Percentiles rank a stretch among this genome's conserved stretches.
Conservation (phyloP, 2,888 invertebrate genomes). For the Dione vanillae region DNA sequence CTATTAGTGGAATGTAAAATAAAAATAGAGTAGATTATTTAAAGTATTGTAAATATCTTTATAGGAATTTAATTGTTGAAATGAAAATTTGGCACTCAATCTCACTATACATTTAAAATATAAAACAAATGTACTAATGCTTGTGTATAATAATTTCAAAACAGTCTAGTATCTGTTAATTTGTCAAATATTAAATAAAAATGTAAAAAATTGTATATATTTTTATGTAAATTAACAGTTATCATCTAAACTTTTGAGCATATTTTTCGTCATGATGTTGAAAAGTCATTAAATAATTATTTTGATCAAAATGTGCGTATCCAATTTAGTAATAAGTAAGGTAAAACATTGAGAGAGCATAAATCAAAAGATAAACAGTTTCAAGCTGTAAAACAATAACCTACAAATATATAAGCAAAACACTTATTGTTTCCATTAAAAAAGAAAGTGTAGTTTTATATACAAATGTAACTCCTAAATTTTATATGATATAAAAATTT, state of each 20-base stretch:
- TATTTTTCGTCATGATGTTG: slow-evolving; percentile 11
- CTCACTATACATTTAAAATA: slow-evolving; percentile 29
- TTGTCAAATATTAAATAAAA: no score
- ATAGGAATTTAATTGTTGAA: slow-evolving; percentile 22
- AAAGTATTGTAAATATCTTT: slow-evolving; percentile 16
- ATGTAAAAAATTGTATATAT: no score
- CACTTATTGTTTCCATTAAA: no score
- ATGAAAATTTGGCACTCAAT: slow-evolving; percentile 36
- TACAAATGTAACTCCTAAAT: not conserved
- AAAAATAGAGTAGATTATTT: slow-evolving; percentile 20
- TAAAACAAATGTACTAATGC: not conserved
- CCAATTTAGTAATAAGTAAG: not conserved
- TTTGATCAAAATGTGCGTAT: slow-evolving; percentile 22
- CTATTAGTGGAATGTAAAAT: slow-evolving; percentile 32
- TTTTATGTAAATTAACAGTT: not conserved
- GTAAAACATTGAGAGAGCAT: slow-evolving; percentile 8
- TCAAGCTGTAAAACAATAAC: no score
- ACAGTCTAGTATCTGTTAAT: not conserved
- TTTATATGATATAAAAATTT: not conserved
- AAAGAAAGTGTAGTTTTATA: not conserved
- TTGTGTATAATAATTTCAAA: slow-evolving; percentile 3
- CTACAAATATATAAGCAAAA: no score
- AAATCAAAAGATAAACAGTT: no score
- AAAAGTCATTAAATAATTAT: slow-evolving; percentile 9
- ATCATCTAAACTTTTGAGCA: not conserved